Evolutionary conservation across 2,113 vertebrate genomes (phyloP).

Genomic region (Calyptommatus sinebrachiatus): DNA sequence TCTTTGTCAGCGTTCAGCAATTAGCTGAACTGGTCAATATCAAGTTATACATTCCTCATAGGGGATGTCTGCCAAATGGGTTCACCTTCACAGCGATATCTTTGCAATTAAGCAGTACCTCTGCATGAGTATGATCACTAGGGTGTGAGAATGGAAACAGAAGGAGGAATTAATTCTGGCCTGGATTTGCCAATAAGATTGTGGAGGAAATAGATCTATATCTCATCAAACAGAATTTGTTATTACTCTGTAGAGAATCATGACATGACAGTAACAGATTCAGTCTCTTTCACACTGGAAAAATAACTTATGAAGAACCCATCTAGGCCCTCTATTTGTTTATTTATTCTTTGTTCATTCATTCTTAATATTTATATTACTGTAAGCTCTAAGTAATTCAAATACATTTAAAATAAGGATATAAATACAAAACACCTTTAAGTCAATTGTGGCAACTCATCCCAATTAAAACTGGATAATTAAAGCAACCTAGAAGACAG

Average conservation of each 20-base stretch:
- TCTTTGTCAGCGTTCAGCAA: no score
- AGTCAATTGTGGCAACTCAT: no score
- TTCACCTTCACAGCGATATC: not conserved
- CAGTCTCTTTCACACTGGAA: not conserved
- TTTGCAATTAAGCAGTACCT: not conserved
- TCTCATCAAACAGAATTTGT: not conserved
- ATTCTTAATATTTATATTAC: no score
- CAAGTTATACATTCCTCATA: no score
- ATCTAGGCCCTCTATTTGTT: no score
- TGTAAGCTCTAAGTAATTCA: no score
- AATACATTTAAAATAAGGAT: no score
- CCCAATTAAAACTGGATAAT: no score
- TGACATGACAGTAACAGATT: not conserved
- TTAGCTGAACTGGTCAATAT: no score
- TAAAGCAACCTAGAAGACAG: no score
- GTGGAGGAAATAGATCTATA: not conserved
- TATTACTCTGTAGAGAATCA: not conserved
- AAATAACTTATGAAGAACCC: not conserved
- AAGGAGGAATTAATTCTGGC: not conserved
- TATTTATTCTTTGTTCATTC: no score
- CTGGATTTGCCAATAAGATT: not conserved
- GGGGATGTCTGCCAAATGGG: not conserved
- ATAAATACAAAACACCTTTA: no score
- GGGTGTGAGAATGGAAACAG: not conserved
- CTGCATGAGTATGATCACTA: not conserved